Evolutionary conservation across 2,113 vertebrate genomes (phyloP).

Genomic region (Bungarus multicinctus): DNA sequence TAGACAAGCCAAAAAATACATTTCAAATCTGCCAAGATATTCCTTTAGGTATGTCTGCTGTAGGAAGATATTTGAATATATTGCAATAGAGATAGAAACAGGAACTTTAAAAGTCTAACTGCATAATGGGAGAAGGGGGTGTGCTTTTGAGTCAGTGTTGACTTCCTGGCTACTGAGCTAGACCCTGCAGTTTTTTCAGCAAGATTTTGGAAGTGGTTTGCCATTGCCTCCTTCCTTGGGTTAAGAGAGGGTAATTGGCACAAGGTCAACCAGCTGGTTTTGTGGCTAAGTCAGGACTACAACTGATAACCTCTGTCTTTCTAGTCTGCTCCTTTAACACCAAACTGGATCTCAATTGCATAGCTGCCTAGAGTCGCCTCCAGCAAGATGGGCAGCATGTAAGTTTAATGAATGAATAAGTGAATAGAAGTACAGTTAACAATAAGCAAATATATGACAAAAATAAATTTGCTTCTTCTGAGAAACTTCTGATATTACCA

Average conservation of each 20-base stretch:
- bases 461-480: background rate
- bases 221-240: background rate
- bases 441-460: background rate
- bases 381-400: background rate
- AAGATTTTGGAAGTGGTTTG: background rate
- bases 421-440: background rate
- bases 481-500: background rate
- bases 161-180: background rate
- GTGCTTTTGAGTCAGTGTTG: background rate
- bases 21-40: background rate
- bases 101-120: background rate
- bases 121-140: background rate
- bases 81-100: background rate
- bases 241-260: background rate
- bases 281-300: background rate
- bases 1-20: conserved; percentile 4
- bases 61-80: conserved; percentile 5
- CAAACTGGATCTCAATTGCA: background rate
- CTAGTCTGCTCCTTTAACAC: background rate
- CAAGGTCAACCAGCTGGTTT: background rate
- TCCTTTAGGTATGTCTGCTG: background rate
- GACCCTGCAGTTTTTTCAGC: background rate
- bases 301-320: background rate
- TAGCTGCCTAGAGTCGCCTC: background rate
- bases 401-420: background rate